These are phyloP conservation scores for Cantharis rustica DNA, from an alignment of 2,888 invertebrate species.

Conservation along the genomic window DNA sequence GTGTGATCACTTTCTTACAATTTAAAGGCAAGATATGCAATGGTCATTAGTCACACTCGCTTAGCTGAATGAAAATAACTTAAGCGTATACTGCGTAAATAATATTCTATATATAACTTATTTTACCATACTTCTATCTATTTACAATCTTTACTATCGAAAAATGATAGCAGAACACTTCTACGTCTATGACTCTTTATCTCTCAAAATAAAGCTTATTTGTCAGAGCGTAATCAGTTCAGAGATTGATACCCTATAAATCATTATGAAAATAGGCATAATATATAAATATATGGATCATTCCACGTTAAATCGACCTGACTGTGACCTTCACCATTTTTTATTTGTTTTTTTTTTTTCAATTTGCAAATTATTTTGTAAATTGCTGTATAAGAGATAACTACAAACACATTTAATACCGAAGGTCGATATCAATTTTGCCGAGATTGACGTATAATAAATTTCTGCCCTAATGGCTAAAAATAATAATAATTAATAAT, in stretches of 20 bases:
- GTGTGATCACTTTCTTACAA: constrained; percentile 19
- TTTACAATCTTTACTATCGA: not conserved
- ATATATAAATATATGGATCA: not conserved
- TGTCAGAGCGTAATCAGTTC: not conserved
- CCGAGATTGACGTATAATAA: too few species aligned
- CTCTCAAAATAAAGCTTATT: not conserved
- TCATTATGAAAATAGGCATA: not conserved
- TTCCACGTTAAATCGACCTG: too few species aligned
- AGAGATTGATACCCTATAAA: not conserved
- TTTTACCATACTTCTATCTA: not conserved
- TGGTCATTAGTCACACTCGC: constrained; percentile 25
- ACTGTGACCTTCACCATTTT: too few species aligned
- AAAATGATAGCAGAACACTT: not conserved
- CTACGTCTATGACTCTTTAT: not conserved
- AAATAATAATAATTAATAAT: too few species aligned
- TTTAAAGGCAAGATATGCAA: constrained; percentile 3
- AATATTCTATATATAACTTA: not conserved
- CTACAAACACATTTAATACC: too few species aligned
- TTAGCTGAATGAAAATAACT: constrained; percentile 10
- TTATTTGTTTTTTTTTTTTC: too few species aligned
- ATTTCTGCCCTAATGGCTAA: too few species aligned
- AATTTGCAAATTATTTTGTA: too few species aligned
- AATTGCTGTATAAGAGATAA: too few species aligned
- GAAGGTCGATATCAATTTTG: too few species aligned
- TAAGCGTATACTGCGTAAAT: not conserved